Conservation (phyloP, 2,888 invertebrate species). For the Chrysolina americana region DNA sequence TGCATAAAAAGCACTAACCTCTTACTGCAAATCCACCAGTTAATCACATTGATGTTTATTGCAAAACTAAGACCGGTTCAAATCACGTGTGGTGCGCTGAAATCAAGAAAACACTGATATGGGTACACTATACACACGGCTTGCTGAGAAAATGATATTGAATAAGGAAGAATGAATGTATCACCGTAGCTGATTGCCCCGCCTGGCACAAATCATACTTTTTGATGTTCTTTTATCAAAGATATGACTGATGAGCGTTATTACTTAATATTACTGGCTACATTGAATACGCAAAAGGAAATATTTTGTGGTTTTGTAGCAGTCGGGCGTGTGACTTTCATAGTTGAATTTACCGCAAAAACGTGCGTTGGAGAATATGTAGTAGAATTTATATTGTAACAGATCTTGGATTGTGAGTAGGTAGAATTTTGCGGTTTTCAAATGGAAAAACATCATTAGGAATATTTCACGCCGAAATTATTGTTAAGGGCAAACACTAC, state of each 20-base stretch:
- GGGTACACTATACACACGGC: conserved; percentile 36
- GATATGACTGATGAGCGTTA: conserved; percentile 19
- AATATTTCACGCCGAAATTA: background rate
- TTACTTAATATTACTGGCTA: conserved; percentile 5
- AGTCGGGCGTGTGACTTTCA: background rate
- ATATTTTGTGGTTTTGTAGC: conserved; percentile 7
- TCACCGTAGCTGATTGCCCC: conserved; percentile 24
- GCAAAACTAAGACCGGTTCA: conserved; percentile 49
- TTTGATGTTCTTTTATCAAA: conserved; percentile 19
- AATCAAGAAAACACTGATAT: conserved; percentile 43
- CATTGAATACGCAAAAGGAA: conserved; percentile 16
- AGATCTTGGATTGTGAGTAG: background rate
- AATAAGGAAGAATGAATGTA: conserved; percentile 37
- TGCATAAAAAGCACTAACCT: conserved; percentile 38
- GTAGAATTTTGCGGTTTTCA: conserved; percentile 18
- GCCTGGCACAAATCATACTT: conserved; percentile 27
- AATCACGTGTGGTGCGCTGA: conserved; percentile 44
- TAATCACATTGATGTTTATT: conserved; percentile 46
- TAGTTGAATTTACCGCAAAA: conserved; percentile 15
- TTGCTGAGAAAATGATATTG: conserved; percentile 43
- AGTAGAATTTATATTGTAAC: conserved; percentile 2
- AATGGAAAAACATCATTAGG: background rate
- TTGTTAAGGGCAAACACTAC: background rate
- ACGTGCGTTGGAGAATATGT: conserved; percentile 8
- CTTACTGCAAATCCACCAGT: conserved; percentile 41